Percentiles rank a stretch among this genome's conserved stretches.
Evolutionary conservation across 2,113 vertebrate species (phyloP).

Genomic region (Bungarus multicinctus): DNA sequence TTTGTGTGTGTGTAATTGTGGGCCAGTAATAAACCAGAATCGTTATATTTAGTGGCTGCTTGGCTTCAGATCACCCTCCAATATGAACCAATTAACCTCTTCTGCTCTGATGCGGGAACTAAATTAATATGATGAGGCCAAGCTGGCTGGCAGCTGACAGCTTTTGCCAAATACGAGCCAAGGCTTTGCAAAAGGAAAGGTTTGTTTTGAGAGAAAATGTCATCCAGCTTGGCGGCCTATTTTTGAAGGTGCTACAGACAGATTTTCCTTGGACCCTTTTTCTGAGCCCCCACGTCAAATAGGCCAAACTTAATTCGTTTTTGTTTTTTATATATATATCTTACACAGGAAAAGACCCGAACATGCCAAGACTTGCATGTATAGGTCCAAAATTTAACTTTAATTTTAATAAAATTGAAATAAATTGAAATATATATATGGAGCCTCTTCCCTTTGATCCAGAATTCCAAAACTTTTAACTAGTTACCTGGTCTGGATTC

Average conservation of each 20-base stretch:
- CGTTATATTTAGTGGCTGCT: background rate
- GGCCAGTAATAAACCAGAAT: background rate
- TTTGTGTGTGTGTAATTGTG: background rate
- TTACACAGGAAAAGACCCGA: no score
- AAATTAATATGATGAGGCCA: background rate
- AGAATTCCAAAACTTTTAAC: background rate
- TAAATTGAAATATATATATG: no score
- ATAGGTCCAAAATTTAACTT: no score
- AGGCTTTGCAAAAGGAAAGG: background rate
- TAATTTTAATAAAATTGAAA: no score
- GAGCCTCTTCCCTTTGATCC: background rate
- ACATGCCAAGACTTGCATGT: no score
- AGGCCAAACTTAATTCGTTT: background rate
- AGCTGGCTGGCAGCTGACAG: no score
- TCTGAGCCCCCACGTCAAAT: accelerated
- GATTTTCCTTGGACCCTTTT: background rate
- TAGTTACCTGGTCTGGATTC: background rate
- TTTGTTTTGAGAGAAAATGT: background rate
- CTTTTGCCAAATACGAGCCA: background rate
- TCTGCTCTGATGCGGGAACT: background rate
- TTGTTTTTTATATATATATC: no score
- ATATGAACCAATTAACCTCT: slow-evolving; percentile 26
- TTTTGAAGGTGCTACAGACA: background rate
- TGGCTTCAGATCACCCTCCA: background rate
- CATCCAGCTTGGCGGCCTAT: accelerated